Base-by-base conservation (phyloP, 2,113 vertebrate genomes). In the Fulmarus glacialis region DNA sequence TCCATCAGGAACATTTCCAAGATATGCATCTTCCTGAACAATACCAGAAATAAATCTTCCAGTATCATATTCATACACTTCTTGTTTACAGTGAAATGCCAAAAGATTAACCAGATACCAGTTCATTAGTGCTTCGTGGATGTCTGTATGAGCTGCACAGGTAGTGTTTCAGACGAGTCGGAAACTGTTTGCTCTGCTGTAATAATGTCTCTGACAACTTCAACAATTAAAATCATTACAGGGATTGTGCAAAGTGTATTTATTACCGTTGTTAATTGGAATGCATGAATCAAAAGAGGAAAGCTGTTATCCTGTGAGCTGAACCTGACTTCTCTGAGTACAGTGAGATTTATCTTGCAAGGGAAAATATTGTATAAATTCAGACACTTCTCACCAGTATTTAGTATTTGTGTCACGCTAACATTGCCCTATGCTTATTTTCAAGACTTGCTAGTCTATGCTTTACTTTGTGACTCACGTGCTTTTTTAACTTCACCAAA, bases 401-500 rank as follows among this genome's bases (percentile, higher is more conserved):
- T 50, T 53, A 17, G 14, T 82, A 50, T 74, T 82, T 67, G 12
- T 42, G 32, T 29, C 8, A 15, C 1, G 0, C 47, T 45, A 29
- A 34, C 0, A 27, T 2, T 4, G 17, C 64, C 5, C 20, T 81
- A 34, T 87, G 85, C 87, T 56, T 56, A 40, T 97, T 97, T 96
- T 67, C 92, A 94, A 96, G 87, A 78, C 87, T 82, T 15, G 22
- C 7, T 10, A n/a, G 32, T 66, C 62, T 96, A 34, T 98, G 67
- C 84, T 88, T 96, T 75, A 93, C 47, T 29, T 93, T 94, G 4
- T 90, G 72, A 38, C 63, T 96, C 66, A 97, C 60, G 5, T 71
- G 19, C 8, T 94, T 96, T 70, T 96, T 94, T 48, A 97, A 94
- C 90, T 92, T 94, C 32, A 73, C 22, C 73, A 92, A 40, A 86